These are phyloP conservation scores for Mythimna pallens DNA, from an alignment of 2,888 invertebrate genomes.

Conservation along the genomic window DNA sequence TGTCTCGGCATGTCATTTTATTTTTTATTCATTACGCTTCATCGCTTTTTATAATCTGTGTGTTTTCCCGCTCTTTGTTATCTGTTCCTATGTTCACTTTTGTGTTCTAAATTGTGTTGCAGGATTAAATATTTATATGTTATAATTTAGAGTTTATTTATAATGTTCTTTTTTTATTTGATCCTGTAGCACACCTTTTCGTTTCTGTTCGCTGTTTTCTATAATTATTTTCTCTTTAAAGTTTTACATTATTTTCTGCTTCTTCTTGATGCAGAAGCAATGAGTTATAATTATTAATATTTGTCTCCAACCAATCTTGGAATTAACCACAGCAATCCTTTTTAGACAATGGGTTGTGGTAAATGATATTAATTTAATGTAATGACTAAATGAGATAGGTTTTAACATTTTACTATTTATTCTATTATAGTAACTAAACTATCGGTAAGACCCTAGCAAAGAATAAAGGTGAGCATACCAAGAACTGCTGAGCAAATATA, in stretches of 20 bases:
- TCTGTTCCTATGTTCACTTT: slow-evolving; percentile 54
- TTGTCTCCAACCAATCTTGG: slow-evolving; percentile 51
- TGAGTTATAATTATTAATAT: slow-evolving; percentile 70
- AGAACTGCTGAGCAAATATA: slow-evolving; percentile 10
- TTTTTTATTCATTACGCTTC: slow-evolving; percentile 67
- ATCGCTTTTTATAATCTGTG: slow-evolving; percentile 62
- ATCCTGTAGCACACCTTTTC: slow-evolving; percentile 52
- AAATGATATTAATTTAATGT: slow-evolving; percentile 53
- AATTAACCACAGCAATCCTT: slow-evolving; percentile 88
- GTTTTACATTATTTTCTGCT: slow-evolving; percentile 75
- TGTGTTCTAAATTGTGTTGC: slow-evolving; percentile 39
- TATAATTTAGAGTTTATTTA: not conserved
- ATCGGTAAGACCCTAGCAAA: not conserved
- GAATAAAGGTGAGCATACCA: not conserved
- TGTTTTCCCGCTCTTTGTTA: slow-evolving; percentile 55
- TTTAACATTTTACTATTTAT: not conserved
- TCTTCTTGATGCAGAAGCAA: slow-evolving; percentile 89
- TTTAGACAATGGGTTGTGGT: slow-evolving; percentile 73
- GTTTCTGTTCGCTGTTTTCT: slow-evolving; percentile 64
- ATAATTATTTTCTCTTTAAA: slow-evolving; percentile 50
- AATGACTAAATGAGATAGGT: slow-evolving; percentile 11
- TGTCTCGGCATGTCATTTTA: slow-evolving; percentile 71
- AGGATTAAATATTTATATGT: slow-evolving; percentile 33
- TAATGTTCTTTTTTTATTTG: slow-evolving; percentile 35
- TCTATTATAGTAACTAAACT: not conserved